Percentiles rank a stretch among this genome's conserved stretches.
Evolutionary conservation across 2,888 invertebrate species (phyloP).

Genomic region (Allophyes oxyacanthae): DNA sequence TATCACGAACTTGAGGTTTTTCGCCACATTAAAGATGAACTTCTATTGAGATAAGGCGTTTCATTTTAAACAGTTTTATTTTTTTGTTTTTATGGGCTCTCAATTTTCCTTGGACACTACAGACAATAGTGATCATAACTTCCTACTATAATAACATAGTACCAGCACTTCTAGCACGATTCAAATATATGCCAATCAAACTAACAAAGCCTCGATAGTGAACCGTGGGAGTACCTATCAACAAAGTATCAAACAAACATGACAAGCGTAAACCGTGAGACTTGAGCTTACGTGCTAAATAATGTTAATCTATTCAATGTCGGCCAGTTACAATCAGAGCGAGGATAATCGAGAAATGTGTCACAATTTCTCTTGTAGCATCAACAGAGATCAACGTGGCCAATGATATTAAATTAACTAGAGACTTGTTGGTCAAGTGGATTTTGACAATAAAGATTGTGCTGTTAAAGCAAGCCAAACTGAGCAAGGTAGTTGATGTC

Average conservation of each 20-base stretch:
- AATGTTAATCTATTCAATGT: constrained; percentile 47
- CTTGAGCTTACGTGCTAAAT: constrained; percentile 48
- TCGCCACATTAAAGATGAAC: constrained; percentile 17
- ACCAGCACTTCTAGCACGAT: constrained; percentile 2
- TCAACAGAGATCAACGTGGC: background rate
- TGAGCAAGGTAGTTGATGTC: no score
- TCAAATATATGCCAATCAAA: constrained; percentile 40
- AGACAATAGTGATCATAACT: constrained; percentile 7
- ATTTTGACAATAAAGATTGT: no score
- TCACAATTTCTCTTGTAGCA: constrained; percentile 20
- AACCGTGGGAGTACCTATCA: constrained; percentile 46
- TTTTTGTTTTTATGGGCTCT: no score
- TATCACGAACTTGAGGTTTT: constrained; percentile 40
- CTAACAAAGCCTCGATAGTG: constrained; percentile 29
- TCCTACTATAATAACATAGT: constrained; percentile 13
- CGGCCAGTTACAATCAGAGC: constrained; percentile 42
- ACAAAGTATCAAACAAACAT: constrained; percentile 22
- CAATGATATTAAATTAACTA: background rate
- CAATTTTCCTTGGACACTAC: no score
- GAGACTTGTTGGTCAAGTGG: background rate
- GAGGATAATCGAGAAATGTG: constrained; percentile 35
- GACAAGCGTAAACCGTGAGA: constrained; percentile 32
- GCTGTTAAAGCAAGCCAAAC: no score
- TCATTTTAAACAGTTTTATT: background rate
- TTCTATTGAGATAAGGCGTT: constrained; percentile 9